Percentiles rank a stretch among this genome's conserved stretches.
Evolutionary conservation across 2,113 vertebrate genomes (phyloP).

Genomic region (Pycnonotus jocosus): DNA sequence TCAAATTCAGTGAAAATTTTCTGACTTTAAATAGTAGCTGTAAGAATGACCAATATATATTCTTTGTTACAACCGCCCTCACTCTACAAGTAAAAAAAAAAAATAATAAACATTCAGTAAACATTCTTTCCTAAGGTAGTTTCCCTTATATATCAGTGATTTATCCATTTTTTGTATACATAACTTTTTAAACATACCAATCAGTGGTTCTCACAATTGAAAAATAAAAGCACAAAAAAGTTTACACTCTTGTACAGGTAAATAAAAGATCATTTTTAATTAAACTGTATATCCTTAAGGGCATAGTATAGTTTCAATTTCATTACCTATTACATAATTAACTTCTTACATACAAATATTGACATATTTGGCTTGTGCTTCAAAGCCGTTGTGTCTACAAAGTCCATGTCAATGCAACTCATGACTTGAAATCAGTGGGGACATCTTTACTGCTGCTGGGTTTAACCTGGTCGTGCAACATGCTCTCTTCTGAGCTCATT

Average conservation of each 20-base stretch:
- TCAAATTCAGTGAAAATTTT: constrained; percentile 83
- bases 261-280: constrained; percentile 93
- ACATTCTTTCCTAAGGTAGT: constrained; percentile 96
- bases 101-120: constrained; percentile 93
- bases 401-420: constrained; percentile 74
- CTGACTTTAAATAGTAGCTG: constrained; percentile 88
- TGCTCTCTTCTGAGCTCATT: constrained; percentile 76
- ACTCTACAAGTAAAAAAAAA: constrained; percentile 88
- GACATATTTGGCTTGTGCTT: constrained; percentile 96
- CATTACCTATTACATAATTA: constrained; percentile 90
- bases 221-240: constrained; percentile 98
- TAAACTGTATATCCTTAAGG: constrained; percentile 86
- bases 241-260: constrained; percentile 99
- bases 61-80: constrained; percentile 88
- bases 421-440: constrained; percentile 88
- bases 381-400: constrained; percentile 85
- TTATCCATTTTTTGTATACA: constrained; percentile 94
- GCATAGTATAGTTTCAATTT: constrained; percentile 88
- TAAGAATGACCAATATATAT: constrained; percentile 93
- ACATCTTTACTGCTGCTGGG: constrained; percentile 88
- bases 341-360: constrained; percentile 99
- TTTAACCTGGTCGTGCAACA: constrained; percentile 83
- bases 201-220: constrained; percentile 99
- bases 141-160: constrained; percentile 97
- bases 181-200: constrained; percentile 98